Percentiles rank a stretch among this genome's conserved stretches.
These are phyloP conservation scores for Nomada goodeniana DNA, from an alignment of 2,888 invertebrate genomes.

Conservation along the genomic window DNA sequence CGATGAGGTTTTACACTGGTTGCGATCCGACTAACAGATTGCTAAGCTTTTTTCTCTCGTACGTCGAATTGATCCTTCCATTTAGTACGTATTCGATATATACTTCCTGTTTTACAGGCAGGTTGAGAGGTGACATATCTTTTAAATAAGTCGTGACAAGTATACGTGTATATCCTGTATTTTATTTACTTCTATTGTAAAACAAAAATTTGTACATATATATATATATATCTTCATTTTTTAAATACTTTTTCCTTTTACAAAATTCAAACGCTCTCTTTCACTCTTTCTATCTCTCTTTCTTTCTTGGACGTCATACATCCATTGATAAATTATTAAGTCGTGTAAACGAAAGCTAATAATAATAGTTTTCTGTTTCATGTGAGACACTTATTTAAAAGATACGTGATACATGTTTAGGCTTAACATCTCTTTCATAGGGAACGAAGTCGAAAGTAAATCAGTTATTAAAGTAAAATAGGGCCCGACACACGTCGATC, in stretches of 20 bases:
- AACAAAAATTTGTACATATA: constrained; percentile 19
- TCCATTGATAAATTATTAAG: not conserved
- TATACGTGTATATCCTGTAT: not conserved
- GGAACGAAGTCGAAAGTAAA: constrained; percentile 44
- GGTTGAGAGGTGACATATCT: constrained; percentile 44
- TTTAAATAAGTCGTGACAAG: constrained; percentile 39
- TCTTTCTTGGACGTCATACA: not conserved
- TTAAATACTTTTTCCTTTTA: not conserved
- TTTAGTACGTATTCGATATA: constrained; percentile 53
- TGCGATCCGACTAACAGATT: constrained; percentile 47
- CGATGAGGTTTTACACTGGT: constrained; percentile 47
- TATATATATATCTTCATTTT: not conserved
- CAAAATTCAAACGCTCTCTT: not conserved
- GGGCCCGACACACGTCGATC: constrained; percentile 10
- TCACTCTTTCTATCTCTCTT: no score
- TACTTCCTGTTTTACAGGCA: constrained; percentile 42
- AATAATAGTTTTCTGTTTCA: not conserved
- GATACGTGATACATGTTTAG: constrained; percentile 44
- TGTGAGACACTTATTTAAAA: constrained; percentile 44
- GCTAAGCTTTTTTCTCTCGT: constrained; percentile 53
- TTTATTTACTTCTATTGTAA: constrained; percentile 10
- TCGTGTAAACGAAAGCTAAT: not conserved
- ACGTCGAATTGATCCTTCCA: constrained; percentile 55
- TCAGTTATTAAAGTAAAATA: constrained; percentile 33
- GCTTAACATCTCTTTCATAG: constrained; percentile 34